Percentiles rank a stretch among this genome's conserved stretches.
Conservation (phyloP, 2,888 invertebrate genomes). For the Harpalus rufipes region DNA sequence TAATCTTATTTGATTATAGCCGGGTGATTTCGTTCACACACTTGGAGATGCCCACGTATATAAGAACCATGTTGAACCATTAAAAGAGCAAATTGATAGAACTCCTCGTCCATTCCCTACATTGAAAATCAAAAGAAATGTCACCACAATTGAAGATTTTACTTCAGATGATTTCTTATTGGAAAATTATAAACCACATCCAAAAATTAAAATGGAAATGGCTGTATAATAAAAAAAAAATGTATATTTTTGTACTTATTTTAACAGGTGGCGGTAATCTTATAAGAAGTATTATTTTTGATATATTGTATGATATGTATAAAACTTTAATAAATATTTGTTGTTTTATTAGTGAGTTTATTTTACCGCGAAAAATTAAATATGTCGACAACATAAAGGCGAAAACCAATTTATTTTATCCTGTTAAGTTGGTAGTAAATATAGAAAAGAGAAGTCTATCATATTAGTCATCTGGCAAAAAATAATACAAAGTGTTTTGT, state of each 20-base stretch:
- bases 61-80: slow-evolving; percentile 90
- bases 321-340: not conserved
- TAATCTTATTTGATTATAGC: slow-evolving; percentile 78
- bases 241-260: slow-evolving; percentile 32
- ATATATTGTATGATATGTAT: not conserved
- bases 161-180: slow-evolving; percentile 91
- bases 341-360: not conserved
- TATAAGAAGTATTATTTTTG: not conserved
- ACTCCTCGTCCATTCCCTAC: slow-evolving; percentile 90
- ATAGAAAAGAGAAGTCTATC: slow-evolving; percentile 56
- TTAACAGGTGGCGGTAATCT: slow-evolving; percentile 28
- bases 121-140: slow-evolving; percentile 86
- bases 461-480: slow-evolving; percentile 64
- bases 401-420: not conserved
- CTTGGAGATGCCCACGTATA: slow-evolving; percentile 98
- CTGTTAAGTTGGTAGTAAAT: slow-evolving; percentile 47
- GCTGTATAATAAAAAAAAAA: slow-evolving; percentile 81
- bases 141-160: slow-evolving; percentile 92
- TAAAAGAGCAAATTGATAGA: slow-evolving; percentile 89
- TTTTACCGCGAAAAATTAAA: slow-evolving; percentile 24
- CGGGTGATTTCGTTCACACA: slow-evolving; percentile 96
- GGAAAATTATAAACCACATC: slow-evolving; percentile 90
- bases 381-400: not conserved
- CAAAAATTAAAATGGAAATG: slow-evolving; percentile 96
- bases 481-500: slow-evolving; percentile 58